Base-by-base conservation (phyloP, 2,888 invertebrate genomes). In the Andrena bucephala region DNA sequence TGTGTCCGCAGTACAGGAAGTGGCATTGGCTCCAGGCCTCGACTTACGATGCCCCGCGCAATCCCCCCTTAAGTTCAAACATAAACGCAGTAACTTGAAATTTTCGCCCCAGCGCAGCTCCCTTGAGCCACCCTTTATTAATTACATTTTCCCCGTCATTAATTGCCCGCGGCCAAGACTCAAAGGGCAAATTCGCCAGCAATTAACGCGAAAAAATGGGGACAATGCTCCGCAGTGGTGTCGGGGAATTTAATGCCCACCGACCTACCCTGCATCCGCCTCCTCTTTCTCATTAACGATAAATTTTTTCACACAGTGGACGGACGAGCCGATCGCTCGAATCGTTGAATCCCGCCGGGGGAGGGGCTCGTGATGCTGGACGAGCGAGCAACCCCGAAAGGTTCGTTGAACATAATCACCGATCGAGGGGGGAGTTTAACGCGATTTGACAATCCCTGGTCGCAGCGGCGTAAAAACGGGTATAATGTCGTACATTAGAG, bases 341-440 rank as follows among this genome's bases (percentile, higher is more conserved):
- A 77, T 77, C 70, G 85, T 77, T 81, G 83, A 85, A 76, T 83
- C 84, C 82, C 71, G 29, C 59, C 70, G 60, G 75, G 68, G n/a
- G 16, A 20, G 13, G 66, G 75, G 68, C 69, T 75, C 77, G 81
- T 65, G 85, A 79, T 72, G 79, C 67, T 78, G 84, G 73, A 62
- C 84, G 66, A 42, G 42, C 67, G 77, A 79, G 69, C 82, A 75
- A 67, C 62, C 68, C 71, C 79, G 68, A 80, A 89, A 86, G 85
- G 80, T 82, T 85, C 86, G 88, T 88, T 77, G 88, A 86, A 71
- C 87, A 85, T 84, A 86, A 88, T 88, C 89, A 85, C 80, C 78
- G 50, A 81, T 83, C 84, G 84, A 70, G 75, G 87, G 85, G 71
- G 76, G 76, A 77, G 70, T 89, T 86, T 88, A 90, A 86, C 90